Conservation (phyloP, 2,113 vertebrate genomes). For the Melanotaenia duboulayi region DNA sequence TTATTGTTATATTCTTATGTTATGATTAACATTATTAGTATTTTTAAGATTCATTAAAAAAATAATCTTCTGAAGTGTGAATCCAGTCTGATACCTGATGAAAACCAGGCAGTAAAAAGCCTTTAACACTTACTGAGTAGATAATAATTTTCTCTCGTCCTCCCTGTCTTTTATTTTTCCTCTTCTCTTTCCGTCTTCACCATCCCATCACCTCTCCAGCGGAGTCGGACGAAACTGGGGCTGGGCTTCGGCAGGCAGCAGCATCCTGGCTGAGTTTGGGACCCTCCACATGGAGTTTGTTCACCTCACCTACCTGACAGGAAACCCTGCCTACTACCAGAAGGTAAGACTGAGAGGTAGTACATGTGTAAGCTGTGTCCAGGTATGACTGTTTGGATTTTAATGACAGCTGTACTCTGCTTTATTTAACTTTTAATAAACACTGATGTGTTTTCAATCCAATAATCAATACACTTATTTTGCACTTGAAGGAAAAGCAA, state of each 20-base stretch:
- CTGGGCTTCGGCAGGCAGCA: slow-evolving; percentile 98
- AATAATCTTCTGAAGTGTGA: too few species aligned
- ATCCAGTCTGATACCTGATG: too few species aligned
- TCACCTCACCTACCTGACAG: slow-evolving; percentile 96
- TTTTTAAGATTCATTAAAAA: too few species aligned
- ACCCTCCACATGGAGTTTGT: slow-evolving; percentile 99
- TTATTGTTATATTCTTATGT: too few species aligned
- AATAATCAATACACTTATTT: too few species aligned
- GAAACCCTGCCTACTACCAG: slow-evolving; percentile 93
- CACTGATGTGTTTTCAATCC: too few species aligned
- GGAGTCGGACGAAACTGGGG: slow-evolving; percentile 99
- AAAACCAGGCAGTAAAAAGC: too few species aligned
- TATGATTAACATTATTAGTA: too few species aligned
- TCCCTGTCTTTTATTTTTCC: too few species aligned
- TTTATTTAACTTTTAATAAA: background rate
- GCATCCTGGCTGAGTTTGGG: slow-evolving; percentile 97
- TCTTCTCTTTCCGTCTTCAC: background rate
- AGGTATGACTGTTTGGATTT: background rate
- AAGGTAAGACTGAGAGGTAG: slow-evolving; percentile 82
- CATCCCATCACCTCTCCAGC: slow-evolving; percentile 69
- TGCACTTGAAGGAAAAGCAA: too few species aligned
- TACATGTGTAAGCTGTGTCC: background rate
- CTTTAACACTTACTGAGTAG: too few species aligned
- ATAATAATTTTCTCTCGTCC: too few species aligned
- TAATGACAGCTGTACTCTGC: background rate